Percentiles rank a stretch among this genome's conserved stretches.
These are phyloP conservation scores for Xylocampa areola DNA, from an alignment of 2,888 invertebrate species.

Conservation along the genomic window DNA sequence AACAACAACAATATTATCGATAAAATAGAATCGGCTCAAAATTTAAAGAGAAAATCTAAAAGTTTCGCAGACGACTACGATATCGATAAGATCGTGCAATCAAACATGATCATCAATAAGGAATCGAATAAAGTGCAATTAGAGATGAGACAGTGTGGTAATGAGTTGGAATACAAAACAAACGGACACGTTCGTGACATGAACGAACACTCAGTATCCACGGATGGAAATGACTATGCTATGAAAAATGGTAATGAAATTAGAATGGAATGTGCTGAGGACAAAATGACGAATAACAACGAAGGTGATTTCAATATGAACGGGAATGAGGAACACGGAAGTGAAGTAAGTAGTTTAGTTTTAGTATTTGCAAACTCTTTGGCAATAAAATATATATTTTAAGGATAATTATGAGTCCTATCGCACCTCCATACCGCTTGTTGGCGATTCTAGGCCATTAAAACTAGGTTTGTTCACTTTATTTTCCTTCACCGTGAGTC, in stretches of 20 bases:
- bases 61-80: constrained; percentile 68
- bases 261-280: constrained; percentile 57
- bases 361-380: background rate
- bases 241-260: constrained; percentile 66
- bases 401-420: too few relatives aligned
- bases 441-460: too few relatives aligned
- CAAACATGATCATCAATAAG: constrained; percentile 78
- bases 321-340: constrained; percentile 64
- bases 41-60: constrained; percentile 73
- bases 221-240: constrained; percentile 64
- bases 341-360: constrained; percentile 68
- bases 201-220: constrained; percentile 53
- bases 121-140: constrained; percentile 77
- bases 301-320: constrained; percentile 64
- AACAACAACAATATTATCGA: constrained; percentile 73
- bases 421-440: too few relatives aligned
- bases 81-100: constrained; percentile 73
- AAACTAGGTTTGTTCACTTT: too few relatives aligned
- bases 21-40: constrained; percentile 60
- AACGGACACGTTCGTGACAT: constrained; percentile 50
- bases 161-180: constrained; percentile 57
- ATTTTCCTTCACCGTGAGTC: too few relatives aligned
- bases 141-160: constrained; percentile 68
- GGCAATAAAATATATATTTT: too few relatives aligned
- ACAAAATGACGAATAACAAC: constrained; percentile 61